Evolutionary conservation across 2,797 vertebrate genomes (phyloP), one percentile per base, ranked within the genome.

Genomic region (Fistularia tabacaria): DNA sequence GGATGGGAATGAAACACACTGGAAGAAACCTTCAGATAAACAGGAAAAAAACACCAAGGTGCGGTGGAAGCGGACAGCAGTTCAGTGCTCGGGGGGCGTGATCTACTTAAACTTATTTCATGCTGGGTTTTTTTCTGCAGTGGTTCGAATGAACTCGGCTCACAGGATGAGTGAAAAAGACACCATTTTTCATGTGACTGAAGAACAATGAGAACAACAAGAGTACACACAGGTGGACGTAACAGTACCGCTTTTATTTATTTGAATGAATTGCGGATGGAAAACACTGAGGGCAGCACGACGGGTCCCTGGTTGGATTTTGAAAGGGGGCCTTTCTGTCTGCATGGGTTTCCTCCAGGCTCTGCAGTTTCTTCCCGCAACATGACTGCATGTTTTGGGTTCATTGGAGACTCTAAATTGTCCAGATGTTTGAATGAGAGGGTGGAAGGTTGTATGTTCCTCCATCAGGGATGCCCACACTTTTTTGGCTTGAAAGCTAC

Each of bases 31-130:
- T 62, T 25, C 25, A 25, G 25, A 25, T 25, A 25, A 25, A 25
- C 25, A 25, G 25, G 25, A 5, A 25, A 25, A 25, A 25, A 25
- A 81, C 80, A 67, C 64, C 78, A 73, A 79, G 66, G 54, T 69
- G 52, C 10, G 48, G 51, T 57, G 46, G 68, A 55, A 9, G 49
- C 1, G 42, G 43, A 76, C 62, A 68, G 72, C 85, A 80, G 74
- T 65, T 74, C 49, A 64, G 79, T 77, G 78, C 76, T 80, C 80
- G 71, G 39, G 65, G 51, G 74, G 71, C 82, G 87, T 86, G 83
- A 85, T 78, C 67, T 77, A 70, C 70, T 89, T 90, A 88, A 90
- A 88, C 88, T 87, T 59, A 42, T 82, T 87, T 69, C 63, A 69
- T 59, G 76, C 79, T 74, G 68, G 50, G 71, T 73, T 63, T 71